Evolutionary conservation across 2,888 invertebrate genomes (phyloP).

Genomic region (Stenodera caucasica): DNA sequence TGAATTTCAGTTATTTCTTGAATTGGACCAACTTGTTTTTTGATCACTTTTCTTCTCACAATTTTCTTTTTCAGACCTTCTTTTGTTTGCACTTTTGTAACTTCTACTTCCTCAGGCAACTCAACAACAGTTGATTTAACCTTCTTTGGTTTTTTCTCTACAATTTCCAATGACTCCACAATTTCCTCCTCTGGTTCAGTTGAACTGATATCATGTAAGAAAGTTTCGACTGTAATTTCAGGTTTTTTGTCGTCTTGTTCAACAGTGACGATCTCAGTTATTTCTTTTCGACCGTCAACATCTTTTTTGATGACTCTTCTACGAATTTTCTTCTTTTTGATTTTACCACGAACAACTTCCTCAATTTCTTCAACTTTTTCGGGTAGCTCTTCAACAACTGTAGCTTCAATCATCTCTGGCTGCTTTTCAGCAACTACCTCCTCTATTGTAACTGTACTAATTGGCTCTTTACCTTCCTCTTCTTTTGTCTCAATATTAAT

Average conservation of each 20-base stretch:
- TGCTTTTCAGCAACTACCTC: constrained; percentile 28
- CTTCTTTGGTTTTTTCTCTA: constrained; percentile 22
- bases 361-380: constrained; percentile 46
- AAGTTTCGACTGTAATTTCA: constrained; percentile 15
- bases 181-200: constrained; percentile 23
- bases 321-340: constrained; percentile 51
- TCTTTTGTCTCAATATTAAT: constrained; percentile 42
- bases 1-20: constrained; percentile 26
- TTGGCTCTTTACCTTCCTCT: constrained; percentile 36
- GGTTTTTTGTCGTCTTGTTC: constrained; percentile 30
- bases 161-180: constrained; percentile 32
- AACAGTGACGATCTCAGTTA: constrained; percentile 42
- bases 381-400: constrained; percentile 41
- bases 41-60: constrained; percentile 24
- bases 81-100: constrained; percentile 29
- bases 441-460: constrained; percentile 40
- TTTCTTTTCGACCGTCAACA: constrained; percentile 49
- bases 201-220: not conserved
- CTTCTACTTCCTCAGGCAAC: constrained; percentile 39
- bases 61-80: constrained; percentile 29
- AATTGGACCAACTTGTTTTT: constrained; percentile 28
- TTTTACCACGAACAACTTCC: constrained; percentile 33
- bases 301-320: constrained; percentile 57
- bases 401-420: constrained; percentile 30
- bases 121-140: constrained; percentile 28